Base-by-base conservation (phyloP, 2,797 vertebrate species). In the Echeneis naucrates region DNA sequence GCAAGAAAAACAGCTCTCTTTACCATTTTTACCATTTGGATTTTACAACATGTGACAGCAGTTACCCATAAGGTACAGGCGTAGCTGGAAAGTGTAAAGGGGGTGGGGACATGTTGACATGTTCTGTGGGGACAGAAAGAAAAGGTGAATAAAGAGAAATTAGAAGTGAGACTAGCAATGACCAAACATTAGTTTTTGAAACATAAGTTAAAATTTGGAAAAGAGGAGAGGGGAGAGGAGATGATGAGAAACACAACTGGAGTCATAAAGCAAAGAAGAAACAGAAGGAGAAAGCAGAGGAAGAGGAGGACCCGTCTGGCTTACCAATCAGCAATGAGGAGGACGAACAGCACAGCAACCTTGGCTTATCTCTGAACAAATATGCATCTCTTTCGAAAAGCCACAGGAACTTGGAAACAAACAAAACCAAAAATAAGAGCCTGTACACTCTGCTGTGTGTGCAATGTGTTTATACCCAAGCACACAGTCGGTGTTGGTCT, bases 361-460 rank as follows among this genome's bases (percentile, higher is more conserved):
- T 82, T 82, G 80, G 81, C 87, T 92, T 89, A 90, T 90, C 87
- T 88, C 84, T 85, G 84, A 86, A 88, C 87, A 92, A 88, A 90
- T 89, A 88, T 66, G 67, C 84, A 53, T 83, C 65, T 74, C 70
- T 81, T 82, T 82, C 3, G 42, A 73, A 74, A 90, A 88, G 77
- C 88, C 79, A 82, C 80, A 64, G 80, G 81, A 91, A 92, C 76
- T 72, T 27, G 32, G 71, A 82, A 84, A 85, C 78, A 92, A 88
- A 87, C 85, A 90, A 66, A 87, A 72, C 58, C 27, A 40, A 77
- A 79, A 89, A 80, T 8, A 71, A 65, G 77, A 80, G 83, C 40
- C 48, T 77, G 73, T 67, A 82, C 56, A 59, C 73, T 83, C 75
- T 32, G 24, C 61, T 37, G 55, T 80, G 82, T 77, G 75, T 72